Evolutionary conservation across 2,797 vertebrate species (phyloP), one percentile per base, ranked within the genome.

Genomic region (Falco rusticolus): DNA sequence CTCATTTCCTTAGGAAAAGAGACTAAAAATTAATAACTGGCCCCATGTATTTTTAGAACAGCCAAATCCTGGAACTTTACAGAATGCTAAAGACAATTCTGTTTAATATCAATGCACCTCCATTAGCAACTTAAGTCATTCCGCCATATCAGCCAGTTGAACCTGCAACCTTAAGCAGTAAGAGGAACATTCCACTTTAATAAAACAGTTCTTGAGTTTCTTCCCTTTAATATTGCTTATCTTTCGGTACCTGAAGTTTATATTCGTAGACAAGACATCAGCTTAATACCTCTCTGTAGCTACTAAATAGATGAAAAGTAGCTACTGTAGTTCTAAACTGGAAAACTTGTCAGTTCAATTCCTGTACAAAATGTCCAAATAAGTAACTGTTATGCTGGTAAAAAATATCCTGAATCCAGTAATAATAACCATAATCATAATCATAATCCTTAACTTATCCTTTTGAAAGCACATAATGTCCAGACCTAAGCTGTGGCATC

Each of bases 1-100:
- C 48, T 89, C 84, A 80, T 84, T 94, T 96, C 89, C 81, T 87
- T 87, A 74, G 68, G 54, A 87, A 89, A 65, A 80, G 39, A 74
- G 39, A 47, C 48, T 90, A 59, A 93, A 90, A 82, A 87, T 77
- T 56, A 72, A 7, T 56, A 92, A 76, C 57, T 50, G n/a, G 28
- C 47, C 54, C 18, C 28, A 20, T 26, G 21, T 84, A 87, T 88
- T 90, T 94, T 94, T 87, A 87, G 86, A 91, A 76, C 59, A 89
- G 26, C 50, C 18, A 31, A 77, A 63, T 33, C 48, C 34, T 71
- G 57, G 51, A 45, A 80, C 12, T 83, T 68, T 16, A 68, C 13
- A 10, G 8, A 92, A 80, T 21, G 39, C 70, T 72, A 79, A 82
- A 43, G 33, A 63, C n/a, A 83, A 80, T 63, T 57, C 45, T 60